Conservation (phyloP, 2,888 invertebrate species). For the Escarpia spicata region DNA sequence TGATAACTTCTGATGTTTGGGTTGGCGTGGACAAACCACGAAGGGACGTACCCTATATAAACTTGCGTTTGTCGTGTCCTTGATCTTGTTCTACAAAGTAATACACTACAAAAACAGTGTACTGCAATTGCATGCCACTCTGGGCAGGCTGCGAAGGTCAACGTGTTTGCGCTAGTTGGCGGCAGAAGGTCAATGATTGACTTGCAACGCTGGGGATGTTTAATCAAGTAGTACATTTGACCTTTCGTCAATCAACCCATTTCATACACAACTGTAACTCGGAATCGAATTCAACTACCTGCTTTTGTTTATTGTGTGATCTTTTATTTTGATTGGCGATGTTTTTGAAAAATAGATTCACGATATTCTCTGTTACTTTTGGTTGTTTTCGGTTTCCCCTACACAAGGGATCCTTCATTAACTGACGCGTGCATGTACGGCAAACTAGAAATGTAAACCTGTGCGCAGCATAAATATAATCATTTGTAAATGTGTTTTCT, state of each 20-base stretch:
- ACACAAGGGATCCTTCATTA: too few species aligned
- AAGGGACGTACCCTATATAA: background rate
- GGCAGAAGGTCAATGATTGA: background rate
- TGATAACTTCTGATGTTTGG: background rate
- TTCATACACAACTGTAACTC: background rate
- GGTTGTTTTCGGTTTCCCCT: too few species aligned
- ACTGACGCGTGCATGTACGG: too few species aligned
- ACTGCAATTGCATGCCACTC: background rate
- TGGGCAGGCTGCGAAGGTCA: background rate
- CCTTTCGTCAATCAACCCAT: background rate
- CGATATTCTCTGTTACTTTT: too few species aligned
- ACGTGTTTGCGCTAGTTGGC: background rate
- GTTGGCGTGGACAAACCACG: background rate
- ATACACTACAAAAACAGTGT: background rate
- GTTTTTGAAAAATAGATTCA: too few species aligned
- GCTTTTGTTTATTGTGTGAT: background rate
- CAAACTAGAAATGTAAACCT: too few species aligned
- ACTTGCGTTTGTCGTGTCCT: background rate
- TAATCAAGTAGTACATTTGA: slow-evolving; percentile 9
- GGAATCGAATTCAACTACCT: background rate
- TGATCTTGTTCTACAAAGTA: background rate
- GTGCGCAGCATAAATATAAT: too few species aligned
- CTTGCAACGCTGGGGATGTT: background rate
- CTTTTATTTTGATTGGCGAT: background rate
- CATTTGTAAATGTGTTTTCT: too few species aligned